Base-by-base conservation (phyloP, 2,113 vertebrate species). In the Urocolius indicus region DNA sequence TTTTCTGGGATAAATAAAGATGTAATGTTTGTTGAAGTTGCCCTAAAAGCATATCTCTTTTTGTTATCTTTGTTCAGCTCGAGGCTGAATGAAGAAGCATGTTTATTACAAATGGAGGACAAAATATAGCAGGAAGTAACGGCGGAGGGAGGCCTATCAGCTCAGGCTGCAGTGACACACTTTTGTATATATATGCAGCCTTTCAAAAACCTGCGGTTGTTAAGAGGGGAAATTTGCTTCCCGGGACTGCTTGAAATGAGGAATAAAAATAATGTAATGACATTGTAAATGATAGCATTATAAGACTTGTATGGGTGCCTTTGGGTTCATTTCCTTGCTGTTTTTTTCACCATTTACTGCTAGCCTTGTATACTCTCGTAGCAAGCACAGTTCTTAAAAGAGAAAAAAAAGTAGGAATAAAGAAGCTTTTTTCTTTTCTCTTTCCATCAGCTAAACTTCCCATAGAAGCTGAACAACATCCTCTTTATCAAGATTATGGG, bases 401-500 rank as follows among this genome's bases (percentile, higher is more conserved):
- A 61, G 36, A 61, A 36, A 36, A 65, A 45, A 27, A 71, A 49
- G 6, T 4, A 7, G 21, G 29, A 67, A 66, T 74, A 90, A 93
- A 91, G 76, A 83, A 89, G 66, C 78, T 74, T 87, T 82, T 87
- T 92, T 73, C 52, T 62, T 87, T 76, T 91, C 66, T 92, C 41
- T 59, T 93, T 85, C 87, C 59, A 87, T 95, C 38, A 93, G 83
- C 72, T 92, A 87, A 88, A 87, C 68, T 88, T 96, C 77, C 67
- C 88, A 87, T 71, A 89, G 87, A 94, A 83, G 72, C 93, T 54
- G 73, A 96, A 94, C 90, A 96, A 66, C 61, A 66, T 86, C 65
- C 88, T 80, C 84, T 90, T 58, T 87, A 81, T 95, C 83, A 92
- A 74, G 73, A 86, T 94, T 90, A 95, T 94, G 90, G 51, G 65